Percentiles rank a stretch among this genome's conserved stretches.
Evolutionary conservation across 1,140 invertebrate species (phyloP).

Genomic region (Scaptomyza pallida): DNA sequence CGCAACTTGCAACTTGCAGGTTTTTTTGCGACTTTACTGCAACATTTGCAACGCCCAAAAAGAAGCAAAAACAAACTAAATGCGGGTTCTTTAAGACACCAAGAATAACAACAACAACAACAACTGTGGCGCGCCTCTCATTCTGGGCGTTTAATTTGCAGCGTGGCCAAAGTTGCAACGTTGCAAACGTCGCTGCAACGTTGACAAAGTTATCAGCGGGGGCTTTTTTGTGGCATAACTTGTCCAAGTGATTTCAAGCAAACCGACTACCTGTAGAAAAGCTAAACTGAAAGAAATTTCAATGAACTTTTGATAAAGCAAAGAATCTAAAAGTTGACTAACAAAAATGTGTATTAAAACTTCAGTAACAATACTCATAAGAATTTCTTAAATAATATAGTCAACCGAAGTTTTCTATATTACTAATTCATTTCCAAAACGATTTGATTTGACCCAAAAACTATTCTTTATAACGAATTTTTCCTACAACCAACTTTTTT

Average conservation of each 20-base stretch:
- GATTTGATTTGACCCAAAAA: too few species aligned
- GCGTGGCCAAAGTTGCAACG: conserved; percentile 1
- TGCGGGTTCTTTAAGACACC: conserved; percentile 7
- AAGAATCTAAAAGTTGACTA: too few species aligned
- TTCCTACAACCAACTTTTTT: too few species aligned
- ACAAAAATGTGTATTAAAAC: too few species aligned
- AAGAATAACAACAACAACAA: not conserved
- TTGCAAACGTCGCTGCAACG: conserved; percentile 32
- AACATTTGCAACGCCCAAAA: conserved; percentile 31
- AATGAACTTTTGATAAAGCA: too few species aligned
- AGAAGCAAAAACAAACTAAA: conserved; percentile 12
- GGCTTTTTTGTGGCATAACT: conserved; percentile 37
- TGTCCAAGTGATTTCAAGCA: conserved; percentile 33
- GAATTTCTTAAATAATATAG: too few species aligned
- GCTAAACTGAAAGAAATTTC: conserved; percentile 35
- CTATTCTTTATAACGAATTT: too few species aligned
- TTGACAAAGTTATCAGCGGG: conserved; percentile 62
- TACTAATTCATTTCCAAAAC: too few species aligned
- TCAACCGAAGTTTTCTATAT: too few species aligned
- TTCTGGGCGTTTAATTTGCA: conserved; percentile 43
- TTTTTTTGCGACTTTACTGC: conserved; percentile 26
- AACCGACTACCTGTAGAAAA: conserved; percentile 2
- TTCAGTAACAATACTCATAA: too few species aligned
- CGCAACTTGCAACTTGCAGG: conserved; percentile 1
- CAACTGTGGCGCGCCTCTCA: conserved; percentile 2